Conservation (phyloP, 2,113 vertebrate genomes). For the Pseudonaja textilis region DNA sequence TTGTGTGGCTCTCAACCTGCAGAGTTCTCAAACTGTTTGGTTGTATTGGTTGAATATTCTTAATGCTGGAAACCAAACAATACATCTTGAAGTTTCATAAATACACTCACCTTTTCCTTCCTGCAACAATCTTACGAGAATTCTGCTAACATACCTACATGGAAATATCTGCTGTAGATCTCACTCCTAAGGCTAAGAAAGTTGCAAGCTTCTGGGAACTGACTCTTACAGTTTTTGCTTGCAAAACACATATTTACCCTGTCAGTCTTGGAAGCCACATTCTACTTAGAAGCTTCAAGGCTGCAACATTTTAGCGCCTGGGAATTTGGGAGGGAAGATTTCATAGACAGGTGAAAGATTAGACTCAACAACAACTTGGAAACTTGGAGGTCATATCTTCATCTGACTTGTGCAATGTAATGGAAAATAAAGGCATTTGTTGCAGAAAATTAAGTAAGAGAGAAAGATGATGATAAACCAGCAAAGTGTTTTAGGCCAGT, state of each 20-base stretch:
- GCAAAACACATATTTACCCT: no score
- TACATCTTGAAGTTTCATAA: neutral
- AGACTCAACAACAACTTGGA: no score
- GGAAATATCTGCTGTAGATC: neutral
- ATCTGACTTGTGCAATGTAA: neutral
- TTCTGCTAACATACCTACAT: neutral
- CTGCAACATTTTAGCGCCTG: no score
- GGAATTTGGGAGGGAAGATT: no score
- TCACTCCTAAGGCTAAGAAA: neutral
- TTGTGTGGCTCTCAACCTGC: neutral
- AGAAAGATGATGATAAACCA: no score
- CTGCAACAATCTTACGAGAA: neutral
- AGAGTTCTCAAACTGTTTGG: neutral
- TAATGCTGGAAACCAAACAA: neutral
- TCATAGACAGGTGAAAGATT: no score
- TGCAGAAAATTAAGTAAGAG: neutral
- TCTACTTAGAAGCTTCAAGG: no score
- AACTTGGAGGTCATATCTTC: neutral
- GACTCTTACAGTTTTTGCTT: no score
- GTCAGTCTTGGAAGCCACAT: no score
- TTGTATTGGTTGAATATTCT: neutral
- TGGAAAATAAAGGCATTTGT: neutral
- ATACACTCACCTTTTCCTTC: neutral
- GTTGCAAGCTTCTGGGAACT: no score
- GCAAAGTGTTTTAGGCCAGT: conserved; percentile 2